Percentiles rank a stretch among this genome's conserved stretches.
These are phyloP conservation scores for Nephrotoma guestfalica DNA, from an alignment of 2,888 invertebrate species.

Conservation along the genomic window DNA sequence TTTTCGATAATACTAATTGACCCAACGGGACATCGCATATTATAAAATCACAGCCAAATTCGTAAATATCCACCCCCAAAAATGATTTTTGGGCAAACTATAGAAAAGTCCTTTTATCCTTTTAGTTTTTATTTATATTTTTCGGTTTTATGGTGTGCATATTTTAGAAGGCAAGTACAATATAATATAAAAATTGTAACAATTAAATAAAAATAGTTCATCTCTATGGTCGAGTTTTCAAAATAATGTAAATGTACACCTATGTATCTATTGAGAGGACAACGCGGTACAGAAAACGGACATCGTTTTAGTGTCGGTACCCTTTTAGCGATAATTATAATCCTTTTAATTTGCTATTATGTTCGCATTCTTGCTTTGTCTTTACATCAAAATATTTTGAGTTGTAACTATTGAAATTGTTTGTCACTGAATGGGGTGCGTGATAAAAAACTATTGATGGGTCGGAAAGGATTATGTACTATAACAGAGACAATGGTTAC, in stretches of 20 bases:
- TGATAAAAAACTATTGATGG: neutral
- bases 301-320: neutral
- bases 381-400: neutral
- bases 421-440: neutral
- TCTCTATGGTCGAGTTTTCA: neutral
- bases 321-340: neutral
- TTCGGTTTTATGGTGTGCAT: neutral
- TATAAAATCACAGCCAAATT: neutral
- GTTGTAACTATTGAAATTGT: neutral
- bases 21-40: constrained; percentile 3
- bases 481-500: too few relatives aligned
- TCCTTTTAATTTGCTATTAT: neutral
- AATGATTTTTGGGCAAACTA: neutral
- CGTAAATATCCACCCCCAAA: neutral
- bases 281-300: neutral
- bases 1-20: neutral
- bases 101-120: neutral
- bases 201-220: neutral
- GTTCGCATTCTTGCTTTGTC: neutral
- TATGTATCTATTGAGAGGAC: neutral
- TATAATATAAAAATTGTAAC: neutral
- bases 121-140: neutral
- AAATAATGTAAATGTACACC: neutral
- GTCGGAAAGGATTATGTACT: neutral
- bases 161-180: neutral